A percentile compares a stretch with the other conserved stretches of the same genome.
These are phyloP conservation scores for Corella eumyota DNA, from an alignment of 23 tunicate species.

Conservation along the genomic window DNA sequence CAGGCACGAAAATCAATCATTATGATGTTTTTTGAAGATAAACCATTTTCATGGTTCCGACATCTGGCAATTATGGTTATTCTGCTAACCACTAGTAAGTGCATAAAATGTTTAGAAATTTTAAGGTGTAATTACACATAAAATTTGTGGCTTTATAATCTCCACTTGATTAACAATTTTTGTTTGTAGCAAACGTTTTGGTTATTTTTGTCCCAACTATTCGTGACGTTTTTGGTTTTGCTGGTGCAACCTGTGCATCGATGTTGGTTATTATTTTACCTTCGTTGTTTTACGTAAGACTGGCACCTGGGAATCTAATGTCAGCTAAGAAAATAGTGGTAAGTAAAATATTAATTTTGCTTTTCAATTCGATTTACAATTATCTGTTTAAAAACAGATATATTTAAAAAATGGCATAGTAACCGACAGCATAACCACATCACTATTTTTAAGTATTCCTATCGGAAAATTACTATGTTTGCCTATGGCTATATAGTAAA, in stretches of 20 bases:
- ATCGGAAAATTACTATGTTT: too few relatives aligned
- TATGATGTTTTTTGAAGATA: conserved; percentile 56
- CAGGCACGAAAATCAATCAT: conserved; percentile 75
- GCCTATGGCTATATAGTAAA: too few relatives aligned
- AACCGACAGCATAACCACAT: neutral
- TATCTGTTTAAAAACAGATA: neutral
- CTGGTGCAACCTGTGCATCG: conserved; percentile 94
- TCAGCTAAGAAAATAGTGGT: conserved; percentile 65
- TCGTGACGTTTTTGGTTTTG: conserved; percentile 84
- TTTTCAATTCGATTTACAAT: neutral
- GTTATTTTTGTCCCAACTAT: conserved; percentile 91
- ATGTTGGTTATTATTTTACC: conserved; percentile 96
- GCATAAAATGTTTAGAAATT: neutral
- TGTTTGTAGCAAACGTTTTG: conserved; percentile 54
- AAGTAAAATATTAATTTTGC: too few relatives aligned
- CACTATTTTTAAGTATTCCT: too few relatives aligned
- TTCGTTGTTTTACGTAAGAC: conserved; percentile 66
- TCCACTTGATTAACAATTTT: neutral
- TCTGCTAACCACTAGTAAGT: conserved; percentile 65
- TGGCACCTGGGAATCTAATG: conserved; percentile 34
- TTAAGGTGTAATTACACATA: neutral
- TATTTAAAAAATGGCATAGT: neutral
- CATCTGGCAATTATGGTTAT: conserved; percentile 75
- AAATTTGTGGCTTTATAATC: neutral
- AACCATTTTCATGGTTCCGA: conserved; percentile 83